Evolutionary conservation across 2,797 vertebrate genomes (phyloP).

Genomic region (Pseudopleuronectes americanus): DNA sequence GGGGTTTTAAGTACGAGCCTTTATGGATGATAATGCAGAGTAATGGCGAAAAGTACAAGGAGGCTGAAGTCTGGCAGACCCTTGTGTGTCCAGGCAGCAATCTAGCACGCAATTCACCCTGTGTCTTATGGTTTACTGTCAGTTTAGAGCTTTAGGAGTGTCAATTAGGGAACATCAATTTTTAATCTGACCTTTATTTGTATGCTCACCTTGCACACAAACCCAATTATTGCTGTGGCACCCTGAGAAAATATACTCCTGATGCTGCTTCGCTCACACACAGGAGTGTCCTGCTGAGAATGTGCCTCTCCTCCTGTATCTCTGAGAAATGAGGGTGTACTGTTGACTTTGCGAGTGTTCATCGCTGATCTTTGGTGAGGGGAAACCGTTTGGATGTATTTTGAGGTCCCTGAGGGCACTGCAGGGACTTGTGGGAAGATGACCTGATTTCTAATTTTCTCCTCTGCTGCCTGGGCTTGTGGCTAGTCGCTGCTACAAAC

Average conservation of each 20-base stretch:
- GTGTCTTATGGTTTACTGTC: constrained; percentile 61
- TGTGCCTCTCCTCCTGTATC: constrained; percentile 24
- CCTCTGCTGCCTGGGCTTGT: constrained; percentile 69
- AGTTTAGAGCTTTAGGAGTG: constrained; percentile 49
- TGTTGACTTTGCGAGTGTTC: constrained; percentile 46
- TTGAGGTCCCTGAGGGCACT: constrained; percentile 76
- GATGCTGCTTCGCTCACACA: constrained; percentile 40
- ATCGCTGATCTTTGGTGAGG: constrained; percentile 56
- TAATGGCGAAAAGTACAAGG: constrained; percentile 75
- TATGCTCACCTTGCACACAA: constrained; percentile 51
- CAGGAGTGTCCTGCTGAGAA: constrained; percentile 31
- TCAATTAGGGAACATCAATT: constrained; percentile 79
- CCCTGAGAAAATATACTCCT: constrained; percentile 55
- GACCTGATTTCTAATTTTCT: constrained; percentile 83
- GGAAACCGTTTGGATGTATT: constrained; percentile 75
- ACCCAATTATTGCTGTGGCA: constrained; percentile 59
- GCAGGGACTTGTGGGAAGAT: constrained; percentile 82
- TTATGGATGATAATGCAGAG: constrained; percentile 80
- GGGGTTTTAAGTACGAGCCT: constrained; percentile 78
- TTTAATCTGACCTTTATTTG: constrained; percentile 69
- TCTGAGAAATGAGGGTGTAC: constrained; percentile 25
- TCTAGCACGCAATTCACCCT: constrained; percentile 60
- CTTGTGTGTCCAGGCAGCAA: constrained; percentile 54
- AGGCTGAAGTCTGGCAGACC: constrained; percentile 61
- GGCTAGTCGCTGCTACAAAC: constrained; percentile 61